A percentile compares a stretch with the other conserved stretches of the same genome.
These are phyloP conservation scores for Prosopocoilus inquinatus DNA, from an alignment of 2,888 invertebrate species.

Conservation along the genomic window DNA sequence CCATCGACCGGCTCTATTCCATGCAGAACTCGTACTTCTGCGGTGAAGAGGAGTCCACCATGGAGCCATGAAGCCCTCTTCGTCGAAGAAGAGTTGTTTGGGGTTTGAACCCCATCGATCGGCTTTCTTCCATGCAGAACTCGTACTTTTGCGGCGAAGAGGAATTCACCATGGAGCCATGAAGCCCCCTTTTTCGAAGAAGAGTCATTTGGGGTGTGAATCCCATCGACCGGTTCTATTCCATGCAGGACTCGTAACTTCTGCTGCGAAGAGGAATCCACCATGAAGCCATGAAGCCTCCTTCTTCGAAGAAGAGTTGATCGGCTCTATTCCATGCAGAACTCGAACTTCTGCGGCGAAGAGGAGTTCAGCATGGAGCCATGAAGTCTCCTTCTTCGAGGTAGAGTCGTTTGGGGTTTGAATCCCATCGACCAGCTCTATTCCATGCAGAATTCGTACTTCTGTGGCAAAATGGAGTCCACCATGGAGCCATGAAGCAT, in stretches of 20 bases:
- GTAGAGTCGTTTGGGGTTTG: too few relatives aligned
- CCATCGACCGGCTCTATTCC: slow-evolving; percentile 62
- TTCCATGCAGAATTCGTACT: slow-evolving; percentile 65
- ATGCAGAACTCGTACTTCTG: slow-evolving; percentile 66
- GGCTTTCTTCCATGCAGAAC: slow-evolving; percentile 64
- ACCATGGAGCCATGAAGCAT: slow-evolving; percentile 34
- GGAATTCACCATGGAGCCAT: slow-evolving; percentile 37
- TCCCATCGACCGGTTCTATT: slow-evolving; percentile 63
- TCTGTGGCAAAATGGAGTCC: slow-evolving; percentile 56
- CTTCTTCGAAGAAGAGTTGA: too few relatives aligned
- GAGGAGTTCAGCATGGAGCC: slow-evolving; percentile 45
- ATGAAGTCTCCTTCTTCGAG: neutral
- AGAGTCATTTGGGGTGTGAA: too few relatives aligned
- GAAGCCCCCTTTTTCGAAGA: too few relatives aligned
- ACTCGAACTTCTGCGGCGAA: slow-evolving; percentile 62
- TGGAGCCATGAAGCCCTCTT: slow-evolving; percentile 28
- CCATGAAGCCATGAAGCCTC: slow-evolving; percentile 31
- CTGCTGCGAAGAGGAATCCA: slow-evolving; percentile 54
- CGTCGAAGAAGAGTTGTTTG: neutral
- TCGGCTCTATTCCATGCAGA: slow-evolving; percentile 64
- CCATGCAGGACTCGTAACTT: slow-evolving; percentile 67
- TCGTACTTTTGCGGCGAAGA: slow-evolving; percentile 63
- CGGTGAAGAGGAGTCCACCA: slow-evolving; percentile 51
- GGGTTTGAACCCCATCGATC: slow-evolving; percentile 61
- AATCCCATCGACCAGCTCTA: slow-evolving; percentile 64